Evolutionary conservation across 2,797 vertebrate species (phyloP), one percentile per base, ranked within the genome.

Genomic region (Oceanodroma leucorhoa): DNA sequence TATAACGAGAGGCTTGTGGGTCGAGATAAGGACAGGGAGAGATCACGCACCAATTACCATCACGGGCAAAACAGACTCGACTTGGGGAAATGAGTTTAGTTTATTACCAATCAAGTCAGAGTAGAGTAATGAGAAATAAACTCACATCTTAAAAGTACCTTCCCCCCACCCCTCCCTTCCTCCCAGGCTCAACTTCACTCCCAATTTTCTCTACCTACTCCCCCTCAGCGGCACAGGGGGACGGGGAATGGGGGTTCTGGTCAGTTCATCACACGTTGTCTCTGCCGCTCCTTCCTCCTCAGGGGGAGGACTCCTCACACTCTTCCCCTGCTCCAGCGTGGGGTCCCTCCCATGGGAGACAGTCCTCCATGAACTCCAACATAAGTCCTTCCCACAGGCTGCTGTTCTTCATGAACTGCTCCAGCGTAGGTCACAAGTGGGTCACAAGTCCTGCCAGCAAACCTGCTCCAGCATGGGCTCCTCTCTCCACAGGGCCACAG

Each of bases 161-260:
- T 24, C n/a, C 55, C n/a, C 20, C 21, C 21, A 14, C 22, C 14
- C 55, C 22, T 14, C 22, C 22, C 55, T 57, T 57, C n/a, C 34
- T 34, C n/a, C 55, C 2, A 9, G 32, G 9, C n/a, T 57, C 13
- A 57, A 24, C 21, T 34, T 57, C n/a, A 34, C n/a, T 34, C 55
- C 21, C 2, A 1, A 15, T 23, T 23, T 57, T 57, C 55, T 57
- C n/a, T 34, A 10, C 21, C n/a, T 10, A n/a, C n/a, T 15, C 55
- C 21, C 22, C 9, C 1, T 6, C 9, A 57, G n/a, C 4, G 4
- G 14, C 21, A 1, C 55, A 57, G 22, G 14, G n/a, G 9, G 9
- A 34, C 6, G 5, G 54, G 32, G 55, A 34, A 57, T 16, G 9
- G 55, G n/a, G n/a, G 21, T 15, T 34, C 21, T 0, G 9, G 54